Conservation (phyloP, 1,140 invertebrate genomes). For the Drosophila malerkotliana region DNA sequence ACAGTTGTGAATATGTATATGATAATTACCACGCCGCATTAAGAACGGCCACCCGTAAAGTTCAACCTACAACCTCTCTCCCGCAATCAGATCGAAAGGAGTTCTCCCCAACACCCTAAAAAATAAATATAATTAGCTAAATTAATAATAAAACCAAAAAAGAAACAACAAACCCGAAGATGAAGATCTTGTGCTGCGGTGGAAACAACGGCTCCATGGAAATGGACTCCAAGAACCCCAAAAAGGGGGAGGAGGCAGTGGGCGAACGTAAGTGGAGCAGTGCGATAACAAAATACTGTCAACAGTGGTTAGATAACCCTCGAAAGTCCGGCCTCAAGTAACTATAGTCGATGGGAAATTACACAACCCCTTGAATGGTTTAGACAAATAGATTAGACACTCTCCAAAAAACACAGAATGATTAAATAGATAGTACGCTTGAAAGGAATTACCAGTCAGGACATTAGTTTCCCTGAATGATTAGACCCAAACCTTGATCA, state of each 20-base stretch:
- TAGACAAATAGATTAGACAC: conserved; percentile 6
- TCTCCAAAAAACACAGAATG: not conserved
- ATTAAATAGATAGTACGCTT: no score
- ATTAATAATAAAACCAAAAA: conserved; percentile 4
- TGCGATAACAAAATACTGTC: conserved; percentile 4
- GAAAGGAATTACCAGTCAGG: no score
- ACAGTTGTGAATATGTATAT: conserved; percentile 54
- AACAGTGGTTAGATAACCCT: conserved; percentile 18
- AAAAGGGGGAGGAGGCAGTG: conserved; percentile 40
- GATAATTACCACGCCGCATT: conserved; percentile 57
- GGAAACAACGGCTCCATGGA: conserved; percentile 36
- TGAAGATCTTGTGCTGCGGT: conserved; percentile 41
- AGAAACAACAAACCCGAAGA: conserved; percentile 1
- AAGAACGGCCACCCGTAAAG: conserved; percentile 32
- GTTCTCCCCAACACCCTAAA: not conserved
- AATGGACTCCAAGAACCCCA: conserved; percentile 32
- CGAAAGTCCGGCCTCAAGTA: conserved; percentile 14
- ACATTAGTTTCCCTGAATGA: no score
- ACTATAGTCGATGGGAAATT: conserved; percentile 7
- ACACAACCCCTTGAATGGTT: not conserved
- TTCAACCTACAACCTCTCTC: not conserved
- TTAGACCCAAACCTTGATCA: no score
- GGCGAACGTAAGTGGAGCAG: conserved; percentile 41
- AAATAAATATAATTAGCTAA: not conserved
- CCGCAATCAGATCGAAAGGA: not conserved